Percentiles rank a stretch among this genome's conserved stretches.
These are phyloP conservation scores for Sphaerophoria taeniata DNA, from an alignment of 2,888 invertebrate genomes.

Conservation along the genomic window DNA sequence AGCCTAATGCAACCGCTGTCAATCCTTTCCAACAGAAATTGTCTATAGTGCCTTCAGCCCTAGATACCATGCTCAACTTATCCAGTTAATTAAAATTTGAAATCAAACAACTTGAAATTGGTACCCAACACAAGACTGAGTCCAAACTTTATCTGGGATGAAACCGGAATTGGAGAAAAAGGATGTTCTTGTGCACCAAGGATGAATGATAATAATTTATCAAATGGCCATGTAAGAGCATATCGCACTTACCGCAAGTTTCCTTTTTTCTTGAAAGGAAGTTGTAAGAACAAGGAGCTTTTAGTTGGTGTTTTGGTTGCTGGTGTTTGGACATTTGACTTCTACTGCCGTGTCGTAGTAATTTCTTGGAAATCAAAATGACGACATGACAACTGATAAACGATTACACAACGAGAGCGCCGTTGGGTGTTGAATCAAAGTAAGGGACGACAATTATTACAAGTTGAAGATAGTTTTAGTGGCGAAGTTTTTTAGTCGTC, in stretches of 20 bases:
- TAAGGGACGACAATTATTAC: conserved; percentile 66
- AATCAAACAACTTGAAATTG: conserved; percentile 59
- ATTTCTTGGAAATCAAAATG: conserved; percentile 13
- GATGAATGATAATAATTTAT: conserved; percentile 64
- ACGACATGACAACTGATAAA: neutral
- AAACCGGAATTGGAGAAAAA: conserved; percentile 30
- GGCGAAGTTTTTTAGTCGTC: conserved; percentile 63
- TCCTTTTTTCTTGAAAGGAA: conserved; percentile 42
- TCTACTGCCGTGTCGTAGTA: too few relatives aligned
- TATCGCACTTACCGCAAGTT: conserved; percentile 67
- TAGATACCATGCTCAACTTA: conserved; percentile 59
- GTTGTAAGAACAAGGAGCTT: conserved; percentile 22
- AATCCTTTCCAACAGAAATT: conserved; percentile 41
- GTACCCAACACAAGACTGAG: conserved; percentile 55
- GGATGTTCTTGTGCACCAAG: conserved; percentile 36
- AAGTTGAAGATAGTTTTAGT: conserved; percentile 70
- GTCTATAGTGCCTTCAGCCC: conserved; percentile 36
- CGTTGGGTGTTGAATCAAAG: neutral
- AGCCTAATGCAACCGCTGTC: conserved; percentile 63
- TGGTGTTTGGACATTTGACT: too few relatives aligned
- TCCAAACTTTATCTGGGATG: neutral
- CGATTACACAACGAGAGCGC: neutral
- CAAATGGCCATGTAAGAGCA: conserved; percentile 67
- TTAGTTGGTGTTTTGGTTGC: too few relatives aligned
- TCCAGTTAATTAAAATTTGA: conserved; percentile 72